Conservation (phyloP, 2,113 vertebrate genomes). For the Charina bottae region DNA sequence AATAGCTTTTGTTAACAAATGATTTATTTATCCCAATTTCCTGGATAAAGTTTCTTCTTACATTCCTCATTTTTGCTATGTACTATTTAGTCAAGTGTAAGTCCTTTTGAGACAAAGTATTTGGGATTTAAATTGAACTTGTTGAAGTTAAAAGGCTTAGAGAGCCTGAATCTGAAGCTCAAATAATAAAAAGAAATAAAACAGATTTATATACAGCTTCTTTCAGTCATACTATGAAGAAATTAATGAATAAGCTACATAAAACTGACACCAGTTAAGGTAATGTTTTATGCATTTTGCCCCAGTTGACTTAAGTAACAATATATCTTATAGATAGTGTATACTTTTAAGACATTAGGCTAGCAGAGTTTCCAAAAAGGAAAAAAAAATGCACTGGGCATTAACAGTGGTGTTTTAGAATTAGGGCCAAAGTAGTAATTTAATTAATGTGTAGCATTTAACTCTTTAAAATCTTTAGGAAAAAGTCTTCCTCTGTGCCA, state of each 20-base stretch:
- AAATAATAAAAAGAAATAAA: neutral
- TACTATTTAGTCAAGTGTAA: neutral
- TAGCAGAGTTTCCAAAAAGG: neutral
- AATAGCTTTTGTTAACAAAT: neutral
- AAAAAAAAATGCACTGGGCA: neutral
- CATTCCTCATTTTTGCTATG: neutral
- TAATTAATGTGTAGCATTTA: neutral
- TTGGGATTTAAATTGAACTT: neutral
- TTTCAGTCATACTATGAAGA: neutral
- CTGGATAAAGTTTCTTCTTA: conserved; percentile 24
- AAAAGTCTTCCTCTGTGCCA: too few species aligned
- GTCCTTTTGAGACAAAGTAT: neutral
- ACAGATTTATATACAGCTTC: neutral
- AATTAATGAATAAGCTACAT: neutral
- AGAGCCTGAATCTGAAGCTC: neutral
- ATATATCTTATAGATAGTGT: too few species aligned
- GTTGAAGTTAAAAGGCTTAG: neutral
- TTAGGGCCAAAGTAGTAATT: neutral
- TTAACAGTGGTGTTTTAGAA: neutral
- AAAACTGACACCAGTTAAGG: too few species aligned
- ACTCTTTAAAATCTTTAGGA: too few species aligned
- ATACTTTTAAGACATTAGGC: neutral
- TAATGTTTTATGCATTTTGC: too few species aligned
- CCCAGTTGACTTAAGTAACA: too few species aligned
- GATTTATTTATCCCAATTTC: conserved; percentile 36